These are phyloP conservation scores for Rhinichthys klamathensis DNA, from an alignment of 2,113 vertebrate species.

Conservation along the genomic window DNA sequence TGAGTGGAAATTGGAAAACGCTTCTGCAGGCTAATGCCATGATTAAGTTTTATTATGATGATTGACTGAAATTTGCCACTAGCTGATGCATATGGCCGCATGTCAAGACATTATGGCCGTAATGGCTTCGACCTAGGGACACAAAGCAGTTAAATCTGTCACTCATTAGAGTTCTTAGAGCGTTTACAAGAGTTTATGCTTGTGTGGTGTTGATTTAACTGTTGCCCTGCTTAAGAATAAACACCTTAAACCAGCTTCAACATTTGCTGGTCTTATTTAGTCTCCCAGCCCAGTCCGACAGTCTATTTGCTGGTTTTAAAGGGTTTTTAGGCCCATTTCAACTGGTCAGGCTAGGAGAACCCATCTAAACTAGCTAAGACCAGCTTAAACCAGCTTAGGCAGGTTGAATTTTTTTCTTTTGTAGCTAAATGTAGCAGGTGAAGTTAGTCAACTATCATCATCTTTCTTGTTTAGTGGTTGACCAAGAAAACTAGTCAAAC, in stretches of 20 bases:
- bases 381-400: not conserved
- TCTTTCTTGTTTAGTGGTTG: not conserved
- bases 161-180: not conserved
- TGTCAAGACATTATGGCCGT: not conserved
- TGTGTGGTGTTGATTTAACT: not conserved
- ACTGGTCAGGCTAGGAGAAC: too few species aligned
- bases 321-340: too few species aligned
- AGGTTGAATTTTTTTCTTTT: not conserved
- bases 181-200: not conserved
- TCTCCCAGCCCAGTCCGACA: not conserved
- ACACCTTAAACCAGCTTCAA: not conserved
- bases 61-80: slow-evolving; percentile 46
- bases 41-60: slow-evolving; percentile 37
- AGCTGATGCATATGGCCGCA: slow-evolving; percentile 23
- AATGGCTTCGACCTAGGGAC: not conserved
- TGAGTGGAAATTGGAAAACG: slow-evolving; percentile 60
- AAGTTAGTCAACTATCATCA: not conserved
- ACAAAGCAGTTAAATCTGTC: not conserved
- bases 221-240: not conserved
- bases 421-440: not conserved
- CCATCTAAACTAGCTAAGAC: not conserved
- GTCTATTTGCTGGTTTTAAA: not conserved
- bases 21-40: slow-evolving; percentile 34
- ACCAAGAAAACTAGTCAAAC: not conserved
- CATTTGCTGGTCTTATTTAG: not conserved